phyloP scores from a whole-genome alignment of 2,888 invertebrate genomes.

The Diabrotica balteata region DNA sequence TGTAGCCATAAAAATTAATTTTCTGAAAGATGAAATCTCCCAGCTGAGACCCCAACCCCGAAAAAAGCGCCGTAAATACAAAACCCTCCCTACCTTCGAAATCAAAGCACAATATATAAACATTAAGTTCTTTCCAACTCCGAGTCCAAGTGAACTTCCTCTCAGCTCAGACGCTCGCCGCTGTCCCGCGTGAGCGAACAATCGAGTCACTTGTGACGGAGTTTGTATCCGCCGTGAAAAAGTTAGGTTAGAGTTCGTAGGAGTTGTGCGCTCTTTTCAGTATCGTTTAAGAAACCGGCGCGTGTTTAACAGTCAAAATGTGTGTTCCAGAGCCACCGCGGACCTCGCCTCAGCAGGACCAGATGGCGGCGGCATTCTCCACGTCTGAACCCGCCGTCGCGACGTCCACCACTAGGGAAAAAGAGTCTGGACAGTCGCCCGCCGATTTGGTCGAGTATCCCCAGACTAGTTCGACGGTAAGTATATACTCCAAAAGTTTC shows the following conservation, averaged over 20 bases:
- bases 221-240: background rate
- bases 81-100: conserved; percentile 2
- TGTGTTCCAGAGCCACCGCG: conserved; percentile 75
- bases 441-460: conserved; percentile 60
- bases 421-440: conserved; percentile 41
- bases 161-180: background rate
- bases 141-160: background rate
- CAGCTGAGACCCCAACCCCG: too few species aligned
- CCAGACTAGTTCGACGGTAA: conserved; percentile 60
- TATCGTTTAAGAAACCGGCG: conserved; percentile 1
- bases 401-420: conserved; percentile 57
- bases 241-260: conserved; percentile 6
- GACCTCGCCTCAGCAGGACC: conserved; percentile 80
- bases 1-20: too few species aligned
- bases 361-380: conserved; percentile 57
- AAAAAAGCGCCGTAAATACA: too few species aligned
- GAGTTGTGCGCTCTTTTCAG: conserved; percentile 12
- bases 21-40: too few species aligned
- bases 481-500: conserved; percentile 27
- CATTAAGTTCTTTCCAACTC: too few species aligned
- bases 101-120: background rate
- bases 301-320: conserved; percentile 24
- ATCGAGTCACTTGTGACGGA: background rate
- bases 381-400: conserved; percentile 55
- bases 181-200: conserved; percentile 2